Conservation (phyloP, 2,888 invertebrate species). For the Microctonus aethiopoides region DNA sequence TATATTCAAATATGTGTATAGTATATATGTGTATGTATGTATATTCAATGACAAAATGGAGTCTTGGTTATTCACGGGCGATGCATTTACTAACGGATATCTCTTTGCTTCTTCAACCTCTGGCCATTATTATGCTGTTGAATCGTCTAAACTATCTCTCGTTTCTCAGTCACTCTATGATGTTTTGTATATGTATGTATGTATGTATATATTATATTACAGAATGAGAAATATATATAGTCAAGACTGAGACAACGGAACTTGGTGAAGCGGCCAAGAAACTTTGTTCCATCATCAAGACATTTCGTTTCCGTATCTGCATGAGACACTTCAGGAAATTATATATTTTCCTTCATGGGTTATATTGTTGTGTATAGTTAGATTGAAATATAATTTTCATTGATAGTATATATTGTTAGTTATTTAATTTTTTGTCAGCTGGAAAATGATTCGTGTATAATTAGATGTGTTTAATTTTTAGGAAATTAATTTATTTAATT, state of each 20-base stretch:
- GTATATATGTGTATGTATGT: no score
- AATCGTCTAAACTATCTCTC: neutral
- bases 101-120: conserved; percentile 51
- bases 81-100: conserved; percentile 32
- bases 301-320: conserved; percentile 48
- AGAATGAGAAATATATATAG: neutral
- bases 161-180: neutral
- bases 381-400: no score
- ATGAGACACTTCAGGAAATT: conserved; percentile 63
- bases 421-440: no score
- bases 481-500: no score
- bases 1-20: neutral
- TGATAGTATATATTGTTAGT: no score
- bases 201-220: no score
- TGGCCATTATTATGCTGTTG: conserved; percentile 42
- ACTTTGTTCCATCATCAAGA: conserved; percentile 55
- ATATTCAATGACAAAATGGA: conserved; percentile 6
- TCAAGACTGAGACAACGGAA: conserved; percentile 13
- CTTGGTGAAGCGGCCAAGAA: conserved; percentile 55
- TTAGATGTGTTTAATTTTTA: no score
- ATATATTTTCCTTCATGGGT: conserved; percentile 46
- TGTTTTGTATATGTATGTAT: neutral
- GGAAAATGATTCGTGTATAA: no score
- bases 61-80: conserved; percentile 3
- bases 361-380: no score